Evolutionary conservation across 2,888 invertebrate genomes (phyloP), one percentile per base, ranked within the genome.

Genomic region (Lasius fuliginosus): DNA sequence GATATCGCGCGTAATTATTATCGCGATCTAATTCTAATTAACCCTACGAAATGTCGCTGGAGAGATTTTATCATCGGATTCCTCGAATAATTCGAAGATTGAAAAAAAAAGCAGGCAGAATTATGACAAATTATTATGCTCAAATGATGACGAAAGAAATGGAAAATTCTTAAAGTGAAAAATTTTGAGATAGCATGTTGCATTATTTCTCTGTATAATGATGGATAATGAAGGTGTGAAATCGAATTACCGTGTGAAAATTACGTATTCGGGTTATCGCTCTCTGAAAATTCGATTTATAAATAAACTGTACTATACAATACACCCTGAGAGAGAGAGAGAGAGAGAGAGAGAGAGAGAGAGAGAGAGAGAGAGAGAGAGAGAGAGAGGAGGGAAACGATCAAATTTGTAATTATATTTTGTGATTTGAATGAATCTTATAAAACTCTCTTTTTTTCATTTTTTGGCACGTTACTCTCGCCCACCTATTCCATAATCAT

Each of bases 221-320:
- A 53, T 53, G 33, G 46, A 53, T 0, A 11, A 30, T 6, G 6
- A 60, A n/a, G n/a, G 15, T 12, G 33, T 3, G n/a, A 49, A 15
- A 36, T 8, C 6, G 18, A 71, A 23, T 5, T 3, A 23, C 1
- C 15, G 18, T 18, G 12, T 0, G 12, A 62, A 62, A 30, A 18
- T 74, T 60, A n/a, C 30, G 1, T 62, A 62, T n/a, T 36, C 27
- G 23, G 23, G 8, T 23, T 23, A 40, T 69, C n/a, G 49, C 5
- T 49, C 49, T 49, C 18, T n/a, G 6, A 73, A 73, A 58, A 40
- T 73, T 73, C 18, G 5, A 71, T 56, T 36, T 9, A 71, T 23
- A 6, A 15, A 56, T 11, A 18, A 71, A 23, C 9, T 27, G n/a
- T n/a, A n/a, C 1, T 6, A 0, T n/a, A 3, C n/a, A n/a, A n/a